Base-by-base conservation (phyloP, 2,113 vertebrate species). In the Syngnathoides biaculeatus region DNA sequence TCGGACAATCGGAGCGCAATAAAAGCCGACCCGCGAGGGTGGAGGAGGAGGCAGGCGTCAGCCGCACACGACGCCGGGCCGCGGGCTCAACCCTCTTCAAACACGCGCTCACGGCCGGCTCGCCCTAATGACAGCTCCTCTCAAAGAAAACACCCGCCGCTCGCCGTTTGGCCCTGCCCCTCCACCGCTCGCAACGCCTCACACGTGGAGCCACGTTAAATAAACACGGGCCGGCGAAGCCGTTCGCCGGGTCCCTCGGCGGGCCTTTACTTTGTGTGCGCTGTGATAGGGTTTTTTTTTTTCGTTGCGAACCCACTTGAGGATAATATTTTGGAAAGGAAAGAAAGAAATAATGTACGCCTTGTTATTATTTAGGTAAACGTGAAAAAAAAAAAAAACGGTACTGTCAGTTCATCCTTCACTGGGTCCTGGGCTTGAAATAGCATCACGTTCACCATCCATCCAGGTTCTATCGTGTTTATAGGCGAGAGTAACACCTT, bases 41-140 rank as follows among this genome's bases (percentile, higher is more conserved):
- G 15, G 65, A 39, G 52, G 22, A 26, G 10, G 50, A 8, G 45
- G 30, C 64, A 50, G 43, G 39, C 22, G 58, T 59, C 24, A 72
- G 80, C 89, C 86, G 86, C 85, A 84, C 86, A 88, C 79, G 68
- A 73, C 67, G 84, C 57, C 75, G 56, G 56, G 57, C 68, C 81
- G 82, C 87, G 84, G 81, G 81, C 83, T 81, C 78, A 73, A 81
- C 70, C 65, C 73, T 75, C 66, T 77, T 82, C 73, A 85, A 87
- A 89, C 76, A 86, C 70, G 79, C 75, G 81, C 71, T 79, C 79
- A 73, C 78, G 78, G 71, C 76, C 80, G 68, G 67, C 68, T 84
- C 74, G 59, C 74, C 65, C 77, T 84, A 87, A 89, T 86, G 87
- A 88, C 86, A 83, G 86, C 69, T 80, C 82, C 71, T 67, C 74